Percentiles rank a stretch among this genome's conserved stretches.
phyloP scores from a whole-genome alignment of 1,140 invertebrate species.

The Cydia strobilella region DNA sequence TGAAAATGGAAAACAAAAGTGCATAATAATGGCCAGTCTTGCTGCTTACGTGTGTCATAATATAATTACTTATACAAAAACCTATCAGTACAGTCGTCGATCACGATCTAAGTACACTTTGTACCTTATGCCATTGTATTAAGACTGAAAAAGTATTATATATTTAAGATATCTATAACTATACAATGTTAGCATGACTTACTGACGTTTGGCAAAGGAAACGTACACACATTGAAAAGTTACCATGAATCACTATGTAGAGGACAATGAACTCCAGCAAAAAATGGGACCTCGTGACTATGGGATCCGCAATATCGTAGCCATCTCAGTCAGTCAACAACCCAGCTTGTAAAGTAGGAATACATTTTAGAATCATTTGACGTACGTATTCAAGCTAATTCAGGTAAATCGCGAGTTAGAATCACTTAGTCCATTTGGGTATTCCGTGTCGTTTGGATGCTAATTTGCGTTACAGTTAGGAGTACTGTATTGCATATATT shows the following conservation, averaged over 20 bases:
- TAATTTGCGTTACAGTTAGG: slow-evolving; percentile 18
- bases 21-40: too few species aligned
- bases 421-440: slow-evolving; percentile 21
- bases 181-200: neutral
- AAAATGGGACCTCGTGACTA: slow-evolving; percentile 28
- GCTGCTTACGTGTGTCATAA: too few species aligned
- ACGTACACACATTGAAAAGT: slow-evolving; percentile 18
- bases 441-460: slow-evolving; percentile 18
- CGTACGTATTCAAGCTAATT: neutral
- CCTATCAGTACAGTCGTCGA: too few species aligned
- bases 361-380: neutral
- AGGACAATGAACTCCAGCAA: slow-evolving; percentile 25
- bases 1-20: too few species aligned
- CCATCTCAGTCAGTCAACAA: neutral
- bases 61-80: too few species aligned
- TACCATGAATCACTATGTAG: slow-evolving; percentile 7
- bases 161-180: neutral
- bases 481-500: slow-evolving; percentile 8
- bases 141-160: neutral
- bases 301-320: neutral
- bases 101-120: neutral
- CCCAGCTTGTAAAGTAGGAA: slow-evolving; percentile 7
- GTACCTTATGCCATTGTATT: neutral
- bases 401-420: slow-evolving; percentile 12
- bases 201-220: neutral